phyloP scores from a whole-genome alignment of 92 coral and sea anemone genomes.

The Paramuricea clavata region DNA sequence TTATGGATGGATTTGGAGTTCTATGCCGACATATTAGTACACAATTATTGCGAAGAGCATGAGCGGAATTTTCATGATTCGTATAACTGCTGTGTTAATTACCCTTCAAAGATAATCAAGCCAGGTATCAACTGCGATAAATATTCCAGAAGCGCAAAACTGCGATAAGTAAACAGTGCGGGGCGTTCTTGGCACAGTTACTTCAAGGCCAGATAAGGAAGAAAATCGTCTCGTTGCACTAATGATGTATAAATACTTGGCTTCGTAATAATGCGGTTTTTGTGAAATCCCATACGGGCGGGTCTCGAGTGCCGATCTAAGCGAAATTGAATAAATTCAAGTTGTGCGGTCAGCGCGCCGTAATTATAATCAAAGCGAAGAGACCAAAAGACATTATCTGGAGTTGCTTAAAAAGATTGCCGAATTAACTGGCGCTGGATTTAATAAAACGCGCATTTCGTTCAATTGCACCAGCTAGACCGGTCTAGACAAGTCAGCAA shows the following conservation, averaged over 20 bases:
- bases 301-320: conserved; percentile 11
- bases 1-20: conserved; percentile 4
- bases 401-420: conserved; percentile 18
- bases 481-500: not conserved
- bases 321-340: conserved; percentile 37
- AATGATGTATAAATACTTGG: not conserved
- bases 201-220: conserved; percentile 21
- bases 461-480: not conserved
- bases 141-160: conserved; percentile 15
- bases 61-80: not conserved
- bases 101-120: conserved; percentile 21
- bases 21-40: not conserved
- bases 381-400: conserved; percentile 18
- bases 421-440: conserved; percentile 12
- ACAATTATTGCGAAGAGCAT: not conserved
- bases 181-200: conserved; percentile 12
- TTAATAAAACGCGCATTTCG: conserved; percentile 16
- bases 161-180: conserved; percentile 2
- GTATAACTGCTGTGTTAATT: conserved; percentile 17
- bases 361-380: conserved; percentile 35
- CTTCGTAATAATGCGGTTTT: conserved; percentile 23
- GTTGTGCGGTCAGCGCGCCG: conserved; percentile 16
- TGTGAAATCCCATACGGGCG: conserved; percentile 34
- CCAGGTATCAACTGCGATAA: conserved; percentile 27
- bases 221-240: conserved; percentile 1